Evolutionary conservation across 2,888 invertebrate species (phyloP), one percentile per base, ranked within the genome.

Genomic region (Lomographa bimaculata): DNA sequence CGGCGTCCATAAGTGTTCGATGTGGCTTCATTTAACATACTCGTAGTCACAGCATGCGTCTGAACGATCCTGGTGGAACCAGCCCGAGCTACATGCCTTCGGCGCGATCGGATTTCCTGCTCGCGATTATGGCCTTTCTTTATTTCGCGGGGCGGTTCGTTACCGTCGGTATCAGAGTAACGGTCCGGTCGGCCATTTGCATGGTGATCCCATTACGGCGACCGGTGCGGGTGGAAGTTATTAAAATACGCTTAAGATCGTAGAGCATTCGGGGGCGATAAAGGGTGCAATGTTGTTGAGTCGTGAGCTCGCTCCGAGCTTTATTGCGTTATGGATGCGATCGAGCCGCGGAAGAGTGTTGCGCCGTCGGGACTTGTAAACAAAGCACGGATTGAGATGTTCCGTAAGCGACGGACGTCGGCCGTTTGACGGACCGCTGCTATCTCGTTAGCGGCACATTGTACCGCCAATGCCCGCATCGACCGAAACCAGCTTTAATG

Each of bases 181-280:
- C 85, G 82, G 84, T 78, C 58, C 58, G 55, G 71, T 69, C 70
- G 68, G 64, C 74, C 67, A 82, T 86, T 85, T 85, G 85, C 84
- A 84, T 85, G 79, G 79, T 73, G 73, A 71, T 74, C 72, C 78
- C 78, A 82, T 84, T 83, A 83, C 70, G 64, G 73, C 67, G 68
- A 78, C 77, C 65, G 70, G 73, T 71, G 73, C 76, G 69, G 75
- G 74, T 76, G 74, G 80, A 81, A 78, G 78, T 83, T 54, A 84
- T 84, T 86, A 82, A 84, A 85, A 84, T 82, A 78, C 77, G 71
- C 80, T 83, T 79, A 81, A 85, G 80, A 83, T 84, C 70, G 75
- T 57, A 73, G 71, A 1, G 79, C 69, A 75, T 79, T 82, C 67
- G 76, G 72, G 47, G 59, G 71, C 75, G 83, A 84, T 86, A 84